Evolutionary conservation across 1,140 invertebrate genomes (phyloP).

Genomic region (Calephelis virginiensis): DNA sequence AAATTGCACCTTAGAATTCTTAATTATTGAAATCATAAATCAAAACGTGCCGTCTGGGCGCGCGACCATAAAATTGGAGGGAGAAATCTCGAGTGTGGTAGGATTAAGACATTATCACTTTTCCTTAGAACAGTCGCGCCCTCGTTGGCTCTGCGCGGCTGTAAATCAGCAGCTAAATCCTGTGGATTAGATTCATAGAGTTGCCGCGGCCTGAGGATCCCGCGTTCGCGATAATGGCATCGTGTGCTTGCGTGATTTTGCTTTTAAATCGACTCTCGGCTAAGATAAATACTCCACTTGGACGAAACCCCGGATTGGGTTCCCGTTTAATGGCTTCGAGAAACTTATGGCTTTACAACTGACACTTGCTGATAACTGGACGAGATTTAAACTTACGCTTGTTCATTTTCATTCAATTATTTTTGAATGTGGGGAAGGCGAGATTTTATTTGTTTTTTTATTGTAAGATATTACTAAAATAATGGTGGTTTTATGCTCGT

Average conservation of each 20-base stretch:
- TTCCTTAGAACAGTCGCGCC: slow-evolving; percentile 73
- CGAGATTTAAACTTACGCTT: slow-evolving; percentile 25
- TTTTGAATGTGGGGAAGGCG: neutral
- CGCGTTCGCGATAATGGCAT: slow-evolving; percentile 68
- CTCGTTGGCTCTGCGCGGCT: slow-evolving; percentile 61
- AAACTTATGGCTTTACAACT: slow-evolving; percentile 57
- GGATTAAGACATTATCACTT: slow-evolving; percentile 80
- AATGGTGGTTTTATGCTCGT: no score
- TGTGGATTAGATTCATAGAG: slow-evolving; percentile 78
- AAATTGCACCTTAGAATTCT: slow-evolving; percentile 78
- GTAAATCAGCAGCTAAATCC: slow-evolving; percentile 79
- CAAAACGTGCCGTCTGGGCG: slow-evolving; percentile 75
- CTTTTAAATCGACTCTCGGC: slow-evolving; percentile 73
- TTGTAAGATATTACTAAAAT: no score
- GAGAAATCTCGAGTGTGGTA: slow-evolving; percentile 67
- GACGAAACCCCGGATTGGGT: slow-evolving; percentile 54
- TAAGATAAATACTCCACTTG: slow-evolving; percentile 72
- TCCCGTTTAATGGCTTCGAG: slow-evolving; percentile 62
- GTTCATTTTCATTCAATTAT: slow-evolving; percentile 19
- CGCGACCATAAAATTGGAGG: slow-evolving; percentile 72
- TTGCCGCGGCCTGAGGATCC: slow-evolving; percentile 73
- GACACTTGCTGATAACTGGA: slow-evolving; percentile 54
- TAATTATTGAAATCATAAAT: slow-evolving; percentile 79
- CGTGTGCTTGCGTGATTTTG: slow-evolving; percentile 74
- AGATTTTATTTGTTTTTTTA: neutral